Conservation (phyloP, 2,797 vertebrate species). For the Gallinago nigripennis region DNA sequence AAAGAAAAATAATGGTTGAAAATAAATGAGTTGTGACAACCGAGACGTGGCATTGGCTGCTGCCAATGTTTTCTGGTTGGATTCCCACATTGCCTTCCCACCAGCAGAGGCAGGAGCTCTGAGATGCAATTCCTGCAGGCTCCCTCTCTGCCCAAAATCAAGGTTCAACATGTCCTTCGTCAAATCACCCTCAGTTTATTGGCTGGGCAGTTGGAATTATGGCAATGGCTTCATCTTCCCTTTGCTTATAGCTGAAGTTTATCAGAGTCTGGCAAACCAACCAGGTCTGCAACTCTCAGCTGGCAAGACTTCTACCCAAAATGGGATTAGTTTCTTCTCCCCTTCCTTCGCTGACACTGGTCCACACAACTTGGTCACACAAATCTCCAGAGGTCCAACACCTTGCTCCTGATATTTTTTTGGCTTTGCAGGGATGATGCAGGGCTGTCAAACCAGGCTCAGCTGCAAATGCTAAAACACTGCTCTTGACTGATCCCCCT, state of each 20-base stretch:
- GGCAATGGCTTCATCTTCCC: not conserved
- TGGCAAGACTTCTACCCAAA: not conserved
- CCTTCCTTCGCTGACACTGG: not conserved
- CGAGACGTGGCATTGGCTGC: not conserved
- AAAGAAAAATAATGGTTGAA: not conserved
- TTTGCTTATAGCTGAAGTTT: not conserved
- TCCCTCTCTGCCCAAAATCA: not conserved
- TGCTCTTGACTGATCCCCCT: not conserved
- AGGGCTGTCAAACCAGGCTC: not conserved
- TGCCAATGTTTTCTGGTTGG: not conserved
- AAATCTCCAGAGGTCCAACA: not conserved
- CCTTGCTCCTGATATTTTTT: not conserved
- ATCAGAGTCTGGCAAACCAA: not conserved
- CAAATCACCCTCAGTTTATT: not conserved
- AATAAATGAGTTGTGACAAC: not conserved
- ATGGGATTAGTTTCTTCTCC: not conserved
- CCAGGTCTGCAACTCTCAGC: not conserved
- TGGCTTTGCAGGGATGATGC: not conserved
- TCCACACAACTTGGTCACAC: rapidly evolving
- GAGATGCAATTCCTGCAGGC: not conserved
- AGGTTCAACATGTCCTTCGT: not conserved
- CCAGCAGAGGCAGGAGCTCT: not conserved
- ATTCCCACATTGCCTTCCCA: not conserved
- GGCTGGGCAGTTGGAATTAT: not conserved
- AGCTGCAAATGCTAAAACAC: not conserved